phyloP scores from a whole-genome alignment of 2,113 vertebrate genomes.

The Columbina picui region DNA sequence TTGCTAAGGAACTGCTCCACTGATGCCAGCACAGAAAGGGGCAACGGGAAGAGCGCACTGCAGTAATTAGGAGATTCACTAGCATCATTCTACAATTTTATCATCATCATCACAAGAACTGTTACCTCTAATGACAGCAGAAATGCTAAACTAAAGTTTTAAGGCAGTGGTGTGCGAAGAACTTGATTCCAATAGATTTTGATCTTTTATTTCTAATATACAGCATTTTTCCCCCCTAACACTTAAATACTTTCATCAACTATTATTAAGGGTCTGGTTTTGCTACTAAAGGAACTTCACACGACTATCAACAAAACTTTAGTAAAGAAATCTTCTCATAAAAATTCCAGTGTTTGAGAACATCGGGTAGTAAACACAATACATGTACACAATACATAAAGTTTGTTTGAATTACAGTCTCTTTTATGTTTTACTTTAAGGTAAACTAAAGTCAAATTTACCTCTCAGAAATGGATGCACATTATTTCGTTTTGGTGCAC shows the following conservation, averaged over 20 bases:
- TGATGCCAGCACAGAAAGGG: background rate
- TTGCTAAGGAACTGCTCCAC: background rate
- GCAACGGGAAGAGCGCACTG: background rate
- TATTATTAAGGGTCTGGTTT: background rate
- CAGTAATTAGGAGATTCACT: background rate
- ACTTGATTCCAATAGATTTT: background rate
- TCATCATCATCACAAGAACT: background rate
- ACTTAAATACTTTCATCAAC: background rate
- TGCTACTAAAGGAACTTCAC: background rate
- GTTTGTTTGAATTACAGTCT: background rate
- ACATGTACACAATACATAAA: background rate
- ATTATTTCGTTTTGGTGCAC: background rate
- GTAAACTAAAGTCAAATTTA: background rate
- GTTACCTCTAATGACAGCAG: background rate
- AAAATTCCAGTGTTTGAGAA: background rate
- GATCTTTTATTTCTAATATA: background rate
- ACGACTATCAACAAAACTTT: background rate
- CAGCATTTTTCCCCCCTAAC: fast-evolving
- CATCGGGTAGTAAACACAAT: background rate
- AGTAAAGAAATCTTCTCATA: background rate
- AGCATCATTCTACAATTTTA: background rate
- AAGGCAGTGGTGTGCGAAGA: background rate
- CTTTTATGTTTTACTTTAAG: background rate
- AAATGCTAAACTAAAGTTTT: background rate
- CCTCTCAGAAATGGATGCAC: background rate